A percentile compares a stretch with the other conserved stretches of the same genome.
Evolutionary conservation across 1,140 invertebrate genomes (phyloP).

Genomic region (Drosophila sp.): DNA sequence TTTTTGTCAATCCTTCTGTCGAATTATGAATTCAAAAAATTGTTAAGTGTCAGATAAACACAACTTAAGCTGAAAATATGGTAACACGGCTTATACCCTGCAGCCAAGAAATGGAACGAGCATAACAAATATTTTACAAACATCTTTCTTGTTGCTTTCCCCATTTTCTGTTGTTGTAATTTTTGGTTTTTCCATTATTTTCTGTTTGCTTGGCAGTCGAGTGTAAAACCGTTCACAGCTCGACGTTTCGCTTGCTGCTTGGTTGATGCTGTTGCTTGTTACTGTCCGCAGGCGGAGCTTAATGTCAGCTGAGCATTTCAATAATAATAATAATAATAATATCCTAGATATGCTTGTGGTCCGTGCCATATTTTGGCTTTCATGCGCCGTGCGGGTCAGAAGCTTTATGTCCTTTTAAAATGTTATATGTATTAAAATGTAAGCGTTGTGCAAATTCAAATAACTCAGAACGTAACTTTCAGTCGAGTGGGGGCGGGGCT

Average conservation of each 20-base stretch:
- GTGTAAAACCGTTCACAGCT: constrained; percentile 59
- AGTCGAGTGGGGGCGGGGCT: neutral
- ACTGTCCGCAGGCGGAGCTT: constrained; percentile 52
- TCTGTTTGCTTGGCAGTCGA: constrained; percentile 40
- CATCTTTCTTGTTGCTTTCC: constrained; percentile 7
- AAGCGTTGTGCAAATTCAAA: constrained; percentile 50
- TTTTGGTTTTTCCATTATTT: constrained; percentile 13
- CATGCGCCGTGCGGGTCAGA: constrained; percentile 23
- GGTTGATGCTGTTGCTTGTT: constrained; percentile 5
- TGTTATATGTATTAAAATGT: constrained; percentile 71
- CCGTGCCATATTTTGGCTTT: constrained; percentile 41
- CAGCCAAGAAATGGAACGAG: constrained; percentile 5
- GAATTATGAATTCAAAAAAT: no score
- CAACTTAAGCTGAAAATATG: constrained; percentile 13
- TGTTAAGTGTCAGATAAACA: no score
- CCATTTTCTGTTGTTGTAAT: constrained; percentile 10
- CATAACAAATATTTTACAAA: constrained; percentile 33
- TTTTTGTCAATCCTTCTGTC: no score
- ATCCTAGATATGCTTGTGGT: constrained; percentile 38
- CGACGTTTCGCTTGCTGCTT: constrained; percentile 37
- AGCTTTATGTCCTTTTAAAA: constrained; percentile 63
- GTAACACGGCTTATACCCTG: constrained; percentile 16
- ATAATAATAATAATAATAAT: constrained; percentile 62
- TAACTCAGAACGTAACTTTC: constrained; percentile 31
- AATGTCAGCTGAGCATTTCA: constrained; percentile 58